These are phyloP conservation scores for Diogma glabrata DNA, from an alignment of 2,888 invertebrate species.

Conservation along the genomic window DNA sequence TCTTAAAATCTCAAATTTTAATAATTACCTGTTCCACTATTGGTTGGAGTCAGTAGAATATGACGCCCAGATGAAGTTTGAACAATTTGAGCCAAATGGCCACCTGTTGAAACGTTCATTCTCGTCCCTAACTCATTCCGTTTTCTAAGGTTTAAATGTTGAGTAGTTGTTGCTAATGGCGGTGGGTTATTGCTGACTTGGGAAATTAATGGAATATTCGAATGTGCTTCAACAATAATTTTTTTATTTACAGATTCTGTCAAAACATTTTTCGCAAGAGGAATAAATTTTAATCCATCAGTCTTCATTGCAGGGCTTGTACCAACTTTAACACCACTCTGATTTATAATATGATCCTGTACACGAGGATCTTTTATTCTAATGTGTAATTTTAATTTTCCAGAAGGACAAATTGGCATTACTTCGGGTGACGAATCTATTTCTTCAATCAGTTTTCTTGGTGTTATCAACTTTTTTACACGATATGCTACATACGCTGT, in stretches of 20 bases:
- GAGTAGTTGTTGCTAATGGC: constrained; percentile 28
- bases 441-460: constrained; percentile 57
- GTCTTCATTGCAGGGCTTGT: constrained; percentile 38
- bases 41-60: constrained; percentile 46
- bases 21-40: constrained; percentile 24
- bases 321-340: constrained; percentile 31
- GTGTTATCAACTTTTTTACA: constrained; percentile 60
- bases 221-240: background rate
- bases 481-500: constrained; percentile 79
- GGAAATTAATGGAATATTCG: background rate
- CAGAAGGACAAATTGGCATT: constrained; percentile 51
- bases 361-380: constrained; percentile 35
- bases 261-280: background rate
- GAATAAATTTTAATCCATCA: constrained; percentile 24
- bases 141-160: constrained; percentile 31
- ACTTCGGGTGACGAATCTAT: constrained; percentile 47
- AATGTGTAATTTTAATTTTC: constrained; percentile 51
- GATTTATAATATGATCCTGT: constrained; percentile 28
- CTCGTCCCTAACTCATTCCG: constrained; percentile 27
- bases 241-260: background rate
- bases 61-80: constrained; percentile 61
- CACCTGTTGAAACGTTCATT: constrained; percentile 1
- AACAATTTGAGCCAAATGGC: constrained; percentile 49
- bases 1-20: background rate
- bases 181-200: constrained; percentile 4